Evolutionary conservation across 92 coral and sea anemone genomes (phyloP).

Genomic region (Hydrozoanthus gracilis): DNA sequence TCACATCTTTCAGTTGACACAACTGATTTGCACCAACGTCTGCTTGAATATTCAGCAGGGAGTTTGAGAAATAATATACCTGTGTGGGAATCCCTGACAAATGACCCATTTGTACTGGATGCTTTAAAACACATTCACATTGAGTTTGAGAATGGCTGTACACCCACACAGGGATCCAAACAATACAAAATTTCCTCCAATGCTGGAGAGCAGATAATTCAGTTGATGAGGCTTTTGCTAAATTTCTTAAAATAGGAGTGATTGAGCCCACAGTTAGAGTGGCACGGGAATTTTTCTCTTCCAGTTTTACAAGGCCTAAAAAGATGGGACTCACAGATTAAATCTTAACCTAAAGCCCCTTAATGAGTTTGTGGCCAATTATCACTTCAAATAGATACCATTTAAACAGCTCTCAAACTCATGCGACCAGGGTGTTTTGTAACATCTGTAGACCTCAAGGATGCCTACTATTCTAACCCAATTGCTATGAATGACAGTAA

Average conservation of each 20-base stretch:
- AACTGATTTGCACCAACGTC: background rate
- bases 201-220: conserved; percentile 34
- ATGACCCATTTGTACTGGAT: conserved; percentile 49
- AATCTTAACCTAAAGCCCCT: conserved; percentile 50
- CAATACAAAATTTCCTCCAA: conserved; percentile 40
- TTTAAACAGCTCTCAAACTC: conserved; percentile 47
- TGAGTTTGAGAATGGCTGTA: conserved; percentile 43
- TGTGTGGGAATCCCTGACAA: conserved; percentile 54
- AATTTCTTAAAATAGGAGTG: conserved; percentile 41
- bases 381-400: conserved; percentile 59
- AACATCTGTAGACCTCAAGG: conserved; percentile 51
- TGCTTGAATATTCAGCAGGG: conserved; percentile 39
- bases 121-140: conserved; percentile 56
- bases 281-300: conserved; percentile 36
- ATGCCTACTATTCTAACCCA: conserved; percentile 53
- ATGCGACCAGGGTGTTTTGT: conserved; percentile 59
- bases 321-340: conserved; percentile 44
- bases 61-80: conserved; percentile 4
- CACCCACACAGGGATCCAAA: conserved; percentile 34
- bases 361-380: conserved; percentile 46
- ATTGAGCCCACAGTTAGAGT: conserved; percentile 13
- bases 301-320: conserved; percentile 30
- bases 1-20: background rate
- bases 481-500: conserved; percentile 34
- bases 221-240: conserved; percentile 38